Percentiles rank a stretch among this genome's conserved stretches.
Evolutionary conservation across 2,888 invertebrate genomes (phyloP).

Genomic region (Anagyrus pseudococci): DNA sequence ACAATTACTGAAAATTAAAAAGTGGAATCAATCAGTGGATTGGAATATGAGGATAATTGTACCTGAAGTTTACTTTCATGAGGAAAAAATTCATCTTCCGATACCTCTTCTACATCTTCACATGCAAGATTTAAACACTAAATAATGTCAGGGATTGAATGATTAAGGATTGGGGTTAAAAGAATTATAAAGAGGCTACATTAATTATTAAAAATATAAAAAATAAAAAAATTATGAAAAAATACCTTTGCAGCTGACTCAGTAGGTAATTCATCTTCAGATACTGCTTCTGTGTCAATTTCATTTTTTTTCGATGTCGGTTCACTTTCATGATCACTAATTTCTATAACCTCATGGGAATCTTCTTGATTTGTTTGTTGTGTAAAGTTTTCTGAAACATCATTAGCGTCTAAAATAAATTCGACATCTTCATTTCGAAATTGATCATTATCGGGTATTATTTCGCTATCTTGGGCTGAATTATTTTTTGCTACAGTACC

Average conservation of each 20-base stretch:
- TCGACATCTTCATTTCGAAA: conserved; percentile 29
- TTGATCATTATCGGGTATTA: conserved; percentile 26
- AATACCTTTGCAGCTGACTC: conserved; percentile 59
- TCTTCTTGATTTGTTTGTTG: conserved; percentile 7
- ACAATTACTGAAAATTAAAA: background rate
- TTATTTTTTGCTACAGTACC: conserved; percentile 8
- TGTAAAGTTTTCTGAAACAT: conserved; percentile 11
- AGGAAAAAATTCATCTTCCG: conserved; percentile 48
- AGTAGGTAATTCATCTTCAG: conserved; percentile 75
- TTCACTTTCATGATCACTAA: conserved; percentile 45
- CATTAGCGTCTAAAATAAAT: conserved; percentile 30
- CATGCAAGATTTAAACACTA: conserved; percentile 29
- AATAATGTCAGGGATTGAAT: conserved; percentile 24
- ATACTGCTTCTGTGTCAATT: conserved; percentile 84
- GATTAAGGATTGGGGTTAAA: conserved; percentile 22
- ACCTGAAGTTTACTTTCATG: conserved; percentile 46
- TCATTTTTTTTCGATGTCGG: conserved; percentile 64
- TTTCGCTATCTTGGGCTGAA: conserved; percentile 23
- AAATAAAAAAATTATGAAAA: conserved; percentile 2
- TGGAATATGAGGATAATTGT: conserved; percentile 26
- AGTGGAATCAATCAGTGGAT: background rate
- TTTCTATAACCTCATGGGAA: conserved; percentile 45
- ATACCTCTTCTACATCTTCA: conserved; percentile 49
- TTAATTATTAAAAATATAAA: background rate
- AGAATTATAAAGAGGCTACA: background rate